Percentiles rank a stretch among this genome's conserved stretches.
phyloP scores from a whole-genome alignment of 35 echinoderm and acorn worm genomes.

The Ophioderma brevispina region DNA sequence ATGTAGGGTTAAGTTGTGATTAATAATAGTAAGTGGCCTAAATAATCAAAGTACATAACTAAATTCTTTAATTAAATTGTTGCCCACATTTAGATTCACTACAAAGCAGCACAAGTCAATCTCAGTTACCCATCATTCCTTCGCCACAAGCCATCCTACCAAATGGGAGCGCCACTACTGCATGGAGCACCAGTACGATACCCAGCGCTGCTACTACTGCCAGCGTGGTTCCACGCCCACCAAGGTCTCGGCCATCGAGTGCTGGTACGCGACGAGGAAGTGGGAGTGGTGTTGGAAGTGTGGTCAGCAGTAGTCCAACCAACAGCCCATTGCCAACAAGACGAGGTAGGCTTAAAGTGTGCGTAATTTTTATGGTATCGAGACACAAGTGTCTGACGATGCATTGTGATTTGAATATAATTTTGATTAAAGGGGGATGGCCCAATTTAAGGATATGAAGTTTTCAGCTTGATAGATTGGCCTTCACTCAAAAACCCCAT shows the following conservation, averaged over 20 bases:
- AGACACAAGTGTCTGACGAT: too few relatives aligned
- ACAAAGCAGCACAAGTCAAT: neutral
- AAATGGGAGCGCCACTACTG: conserved; percentile 12
- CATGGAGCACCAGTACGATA: conserved; percentile 17
- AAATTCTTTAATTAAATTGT: too few relatives aligned
- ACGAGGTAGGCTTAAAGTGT: conserved; percentile 94
- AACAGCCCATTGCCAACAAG: conserved; percentile 85
- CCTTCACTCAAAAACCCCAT: too few relatives aligned
- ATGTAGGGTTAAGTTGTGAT: too few relatives aligned
- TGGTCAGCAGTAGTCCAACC: conserved; percentile 61
- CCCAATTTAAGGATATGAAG: too few relatives aligned
- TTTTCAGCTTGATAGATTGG: too few relatives aligned
- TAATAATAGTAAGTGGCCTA: too few relatives aligned
- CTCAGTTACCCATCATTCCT: conserved; percentile 48
- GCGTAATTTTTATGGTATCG: too few relatives aligned
- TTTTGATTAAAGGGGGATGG: neutral
- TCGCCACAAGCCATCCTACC: conserved; percentile 11
- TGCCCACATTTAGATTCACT: conserved; percentile 22
- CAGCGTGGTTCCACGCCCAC: conserved; percentile 82
- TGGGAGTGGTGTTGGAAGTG: conserved; percentile 31
- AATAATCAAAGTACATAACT: too few relatives aligned
- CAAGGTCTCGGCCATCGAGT: conserved; percentile 88
- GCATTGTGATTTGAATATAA: neutral
- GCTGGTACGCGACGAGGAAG: conserved; percentile 81
- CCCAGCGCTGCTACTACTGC: neutral